Base-by-base conservation (phyloP, 2,888 invertebrate species). In the Pachycephus smyrnensis region DNA sequence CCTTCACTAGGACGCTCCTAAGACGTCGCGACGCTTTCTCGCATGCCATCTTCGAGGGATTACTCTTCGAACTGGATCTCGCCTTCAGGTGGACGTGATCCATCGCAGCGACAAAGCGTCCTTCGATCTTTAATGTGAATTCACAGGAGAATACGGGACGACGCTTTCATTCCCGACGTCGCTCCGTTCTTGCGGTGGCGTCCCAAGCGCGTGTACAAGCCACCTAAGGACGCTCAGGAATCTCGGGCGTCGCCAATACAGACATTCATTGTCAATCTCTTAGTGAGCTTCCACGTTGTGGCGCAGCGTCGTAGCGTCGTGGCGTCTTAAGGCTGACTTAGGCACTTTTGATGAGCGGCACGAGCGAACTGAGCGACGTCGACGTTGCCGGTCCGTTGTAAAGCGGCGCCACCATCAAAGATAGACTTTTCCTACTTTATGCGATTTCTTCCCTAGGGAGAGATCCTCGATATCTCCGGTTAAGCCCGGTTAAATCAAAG, bases 11-110 rank as follows among this genome's bases (percentile, higher is more conserved):
- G 35, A 89, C 88, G 79, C 89, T 88, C 82, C 86, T 87, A 12
- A 91, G 86, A 33, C 89, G 86, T 75, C 88, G 86, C 78, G 89
- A 85, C 55, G 91, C 91, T 80, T 91, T 91, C 80, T 91, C 91
- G 85, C 90, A 91, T 12, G 87, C 90, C 88, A 90, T 87, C 83
- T 90, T 91, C 79, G 89, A 81, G n/a, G 90, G 86, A 80, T 87
- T 85, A 81, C 85, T 87, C 80, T 86, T 86, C 77, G 88, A 85
- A 76, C 84, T 80, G 75, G 88, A 86, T 79, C 86, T 88, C 80
- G 88, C 86, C 81, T 88, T 89, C 80, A 87, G 85, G 80, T 89
- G 89, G 80, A 88, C 89, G 84, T 90, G 89, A 85, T 90, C 89
- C 88, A 89, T 88, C 75, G 80, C 69, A 33, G 32, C 69, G 12